Evolutionary conservation across 2,888 invertebrate genomes (phyloP).

Genomic region (Meliscaeva auricollis): DNA sequence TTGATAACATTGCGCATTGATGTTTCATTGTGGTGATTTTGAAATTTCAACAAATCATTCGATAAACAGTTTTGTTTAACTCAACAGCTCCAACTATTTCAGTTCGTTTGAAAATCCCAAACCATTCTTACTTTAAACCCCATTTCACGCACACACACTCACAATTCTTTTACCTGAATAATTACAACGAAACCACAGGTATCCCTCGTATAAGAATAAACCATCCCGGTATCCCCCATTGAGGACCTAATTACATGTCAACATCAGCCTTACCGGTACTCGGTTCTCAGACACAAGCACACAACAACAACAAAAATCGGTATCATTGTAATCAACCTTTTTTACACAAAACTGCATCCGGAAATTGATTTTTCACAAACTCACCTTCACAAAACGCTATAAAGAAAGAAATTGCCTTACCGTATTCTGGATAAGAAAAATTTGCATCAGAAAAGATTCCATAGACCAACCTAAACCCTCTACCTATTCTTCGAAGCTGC

Average conservation of each 20-base stretch:
- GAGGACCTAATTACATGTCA: slow-evolving; percentile 72
- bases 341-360: slow-evolving; percentile 75
- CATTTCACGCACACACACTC: not conserved
- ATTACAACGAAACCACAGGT: slow-evolving; percentile 23
- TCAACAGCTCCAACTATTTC: too few relatives aligned
- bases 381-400: slow-evolving; percentile 10
- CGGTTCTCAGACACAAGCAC: slow-evolving; percentile 2
- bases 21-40: too few relatives aligned
- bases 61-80: too few relatives aligned
- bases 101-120: too few relatives aligned
- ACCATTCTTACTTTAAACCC: not conserved
- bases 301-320: slow-evolving; percentile 39
- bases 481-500: too few relatives aligned
- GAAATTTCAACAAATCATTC: too few relatives aligned
- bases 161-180: slow-evolving; percentile 2
- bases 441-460: slow-evolving; percentile 72
- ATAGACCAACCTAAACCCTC: not conserved
- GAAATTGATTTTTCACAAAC: slow-evolving; percentile 71
- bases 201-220: not conserved
- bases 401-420: slow-evolving; percentile 17
- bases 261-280: slow-evolving; percentile 52
- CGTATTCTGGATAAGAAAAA: slow-evolving; percentile 37
- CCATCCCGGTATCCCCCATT: slow-evolving; percentile 10
- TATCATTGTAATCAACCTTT: slow-evolving; percentile 74
- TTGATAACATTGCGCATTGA: too few relatives aligned